Evolutionary conservation across 2,113 vertebrate species (phyloP).

Genomic region (Verasper variegatus): DNA sequence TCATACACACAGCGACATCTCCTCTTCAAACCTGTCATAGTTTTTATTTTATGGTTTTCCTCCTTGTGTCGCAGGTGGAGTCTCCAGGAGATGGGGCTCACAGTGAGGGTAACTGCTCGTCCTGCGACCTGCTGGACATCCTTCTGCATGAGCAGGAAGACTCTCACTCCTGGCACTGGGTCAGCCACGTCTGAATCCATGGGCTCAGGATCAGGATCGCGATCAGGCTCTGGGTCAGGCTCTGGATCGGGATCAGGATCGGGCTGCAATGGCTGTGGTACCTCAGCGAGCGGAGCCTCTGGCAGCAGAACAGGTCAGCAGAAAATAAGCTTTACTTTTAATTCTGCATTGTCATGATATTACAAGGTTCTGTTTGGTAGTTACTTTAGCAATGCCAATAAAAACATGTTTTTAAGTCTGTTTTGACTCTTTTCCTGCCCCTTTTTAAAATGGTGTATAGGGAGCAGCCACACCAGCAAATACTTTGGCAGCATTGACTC

Average conservation of each 20-base stretch:
- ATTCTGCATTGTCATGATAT: background rate
- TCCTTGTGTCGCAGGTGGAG: constrained; percentile 60
- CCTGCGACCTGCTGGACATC: constrained; percentile 89
- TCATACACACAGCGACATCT: background rate
- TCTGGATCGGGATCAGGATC: constrained; percentile 70
- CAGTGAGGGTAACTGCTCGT: constrained; percentile 86
- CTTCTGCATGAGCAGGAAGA: constrained; percentile 89
- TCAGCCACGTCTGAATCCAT: constrained; percentile 86
- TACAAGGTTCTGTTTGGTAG: background rate
- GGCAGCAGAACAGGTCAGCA: constrained; percentile 87
- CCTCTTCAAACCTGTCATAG: background rate
- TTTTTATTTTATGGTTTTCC: constrained; percentile 1
- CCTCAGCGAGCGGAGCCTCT: constrained; percentile 77
- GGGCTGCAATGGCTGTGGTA: constrained; percentile 82
- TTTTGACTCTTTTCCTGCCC: background rate
- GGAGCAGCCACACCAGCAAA: constrained; percentile 91
- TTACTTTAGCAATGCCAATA: background rate
- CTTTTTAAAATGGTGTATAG: constrained; percentile 55
- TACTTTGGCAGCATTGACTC: constrained; percentile 93
- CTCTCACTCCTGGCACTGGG: constrained; percentile 86
- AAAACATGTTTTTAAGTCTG: too few species aligned
- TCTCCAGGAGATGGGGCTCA: constrained; percentile 65
- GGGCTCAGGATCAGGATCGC: constrained; percentile 58
- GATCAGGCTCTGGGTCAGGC: constrained; percentile 68
- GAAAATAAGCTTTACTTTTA: background rate